These are phyloP conservation scores for Dunckerocampus dactyliophorus DNA, from an alignment of 2,113 vertebrate species.

Conservation along the genomic window DNA sequence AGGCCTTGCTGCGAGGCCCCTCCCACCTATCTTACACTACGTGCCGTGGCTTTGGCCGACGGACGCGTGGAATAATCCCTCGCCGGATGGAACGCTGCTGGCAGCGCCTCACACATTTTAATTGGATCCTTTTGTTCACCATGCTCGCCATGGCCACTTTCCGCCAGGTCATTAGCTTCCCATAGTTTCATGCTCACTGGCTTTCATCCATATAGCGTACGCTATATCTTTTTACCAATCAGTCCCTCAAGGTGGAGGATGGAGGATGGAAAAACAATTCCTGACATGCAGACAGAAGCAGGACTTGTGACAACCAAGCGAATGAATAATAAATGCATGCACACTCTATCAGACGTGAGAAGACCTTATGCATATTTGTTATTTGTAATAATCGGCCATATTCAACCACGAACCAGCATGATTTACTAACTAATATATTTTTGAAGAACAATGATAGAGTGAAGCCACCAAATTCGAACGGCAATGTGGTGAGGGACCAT, in stretches of 20 bases:
- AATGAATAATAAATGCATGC: slow-evolving; percentile 61
- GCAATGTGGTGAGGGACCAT: no score
- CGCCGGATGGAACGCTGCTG: slow-evolving; percentile 38
- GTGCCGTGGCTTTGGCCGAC: slow-evolving; percentile 23
- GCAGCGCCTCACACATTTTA: slow-evolving; percentile 54
- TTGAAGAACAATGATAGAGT: no score
- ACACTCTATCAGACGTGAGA: slow-evolving; percentile 34
- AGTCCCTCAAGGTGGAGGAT: no score
- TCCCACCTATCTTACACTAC: slow-evolving; percentile 30
- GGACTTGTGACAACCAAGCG: slow-evolving; percentile 62
- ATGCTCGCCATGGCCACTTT: slow-evolving; percentile 64
- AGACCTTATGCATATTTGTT: no score
- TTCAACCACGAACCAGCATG: no score
- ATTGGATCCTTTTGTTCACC: slow-evolving; percentile 66
- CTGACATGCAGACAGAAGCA: slow-evolving; percentile 14
- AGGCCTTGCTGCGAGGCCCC: slow-evolving; percentile 20
- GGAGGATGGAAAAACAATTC: slow-evolving; percentile 4
- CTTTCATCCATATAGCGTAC: slow-evolving; percentile 67
- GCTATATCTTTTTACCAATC: not conserved
- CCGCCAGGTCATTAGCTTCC: slow-evolving; percentile 63
- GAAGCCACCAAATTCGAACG: no score
- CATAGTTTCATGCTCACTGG: slow-evolving; percentile 52
- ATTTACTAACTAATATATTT: no score
- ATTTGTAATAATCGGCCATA: no score
- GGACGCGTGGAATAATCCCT: slow-evolving; percentile 45